Base-by-base conservation (phyloP, 1,140 invertebrate genomes). In the Phthorimaea operculella region DNA sequence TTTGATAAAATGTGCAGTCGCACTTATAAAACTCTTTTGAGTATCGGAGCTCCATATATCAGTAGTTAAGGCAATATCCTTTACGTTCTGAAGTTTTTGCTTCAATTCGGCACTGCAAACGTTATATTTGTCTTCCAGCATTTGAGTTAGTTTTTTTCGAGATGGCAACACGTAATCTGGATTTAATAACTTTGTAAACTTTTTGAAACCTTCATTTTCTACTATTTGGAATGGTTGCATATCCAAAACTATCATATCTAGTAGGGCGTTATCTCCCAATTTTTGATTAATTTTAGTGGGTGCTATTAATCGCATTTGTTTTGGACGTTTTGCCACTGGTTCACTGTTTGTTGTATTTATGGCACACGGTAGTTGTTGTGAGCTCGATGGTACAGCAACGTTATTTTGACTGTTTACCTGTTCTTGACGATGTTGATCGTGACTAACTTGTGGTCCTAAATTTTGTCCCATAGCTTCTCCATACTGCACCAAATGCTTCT, bases 21-120 rank as follows among this genome's bases (percentile, higher is more conserved):
- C 6, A 52, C 60, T 62, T 51, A 70, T 65, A 59, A 59, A 42
- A 12, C 64, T 54, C 60, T 63, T 69, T 54, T 71, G 59, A 55
- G 61, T 69, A 48, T 72, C 69, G 12, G 69, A 72, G n/a, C 64
- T 61, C 66, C 62, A 72, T 36, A 72, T 65, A 57, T 63, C 66
- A 42, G 58, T 60, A 28, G 69, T 72, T 18, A 69, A 36, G 1
- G 64, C 59, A 54, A 69, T 33, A 63, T 66, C 49, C 52, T 6
- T 7, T 34, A 34, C 11, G 11, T 34, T 34, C 11, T 34, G 11
- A 34, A 16, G 21, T 59, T 54, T 47, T 59, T 33, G 42, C 59
- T 61, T 53, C 57, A 36, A 33, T 39, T 66, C 10, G 21, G 14
- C 5, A 60, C 44, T 4, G 39, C 42, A 59, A 11, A 47, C n/a